Conservation (phyloP, 1,140 invertebrate genomes). For the Thrips palmi region DNA sequence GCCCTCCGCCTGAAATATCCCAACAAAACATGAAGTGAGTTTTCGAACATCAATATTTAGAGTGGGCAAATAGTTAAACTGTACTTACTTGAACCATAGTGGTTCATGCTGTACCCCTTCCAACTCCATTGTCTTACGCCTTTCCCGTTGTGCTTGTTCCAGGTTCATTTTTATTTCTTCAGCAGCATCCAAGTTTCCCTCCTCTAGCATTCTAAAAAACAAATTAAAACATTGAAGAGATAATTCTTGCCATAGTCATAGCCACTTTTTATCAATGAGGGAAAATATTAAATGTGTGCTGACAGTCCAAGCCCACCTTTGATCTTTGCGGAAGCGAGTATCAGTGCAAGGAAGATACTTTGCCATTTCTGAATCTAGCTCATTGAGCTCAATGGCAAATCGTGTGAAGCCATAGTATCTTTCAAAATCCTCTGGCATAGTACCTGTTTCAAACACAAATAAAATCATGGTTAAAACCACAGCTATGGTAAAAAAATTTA, state of each 20-base stretch:
- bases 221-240: conserved; percentile 11
- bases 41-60: background rate
- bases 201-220: conserved; percentile 37
- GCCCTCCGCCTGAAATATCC: too few relatives aligned
- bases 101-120: conserved; percentile 25
- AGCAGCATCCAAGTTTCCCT: conserved; percentile 50
- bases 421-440: conserved; percentile 62
- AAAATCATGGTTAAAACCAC: too few relatives aligned
- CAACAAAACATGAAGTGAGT: background rate
- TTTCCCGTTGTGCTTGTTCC: conserved; percentile 47
- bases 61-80: conserved; percentile 2
- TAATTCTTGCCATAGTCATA: background rate
- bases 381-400: conserved; percentile 73
- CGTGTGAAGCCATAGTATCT: conserved; percentile 69
- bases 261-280: background rate
- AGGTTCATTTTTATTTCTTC: conserved; percentile 48
- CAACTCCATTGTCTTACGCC: conserved; percentile 38
- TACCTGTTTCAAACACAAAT: conserved; percentile 25
- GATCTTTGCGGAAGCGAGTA: conserved; percentile 35
- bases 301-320: conserved; percentile 14
- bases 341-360: conserved; percentile 53
- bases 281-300: background rate
- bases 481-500: background rate
- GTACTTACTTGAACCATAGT: conserved; percentile 33
- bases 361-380: conserved; percentile 42